Evolutionary conservation across 2,888 invertebrate species (phyloP).

Genomic region (Conistra vaccinii): DNA sequence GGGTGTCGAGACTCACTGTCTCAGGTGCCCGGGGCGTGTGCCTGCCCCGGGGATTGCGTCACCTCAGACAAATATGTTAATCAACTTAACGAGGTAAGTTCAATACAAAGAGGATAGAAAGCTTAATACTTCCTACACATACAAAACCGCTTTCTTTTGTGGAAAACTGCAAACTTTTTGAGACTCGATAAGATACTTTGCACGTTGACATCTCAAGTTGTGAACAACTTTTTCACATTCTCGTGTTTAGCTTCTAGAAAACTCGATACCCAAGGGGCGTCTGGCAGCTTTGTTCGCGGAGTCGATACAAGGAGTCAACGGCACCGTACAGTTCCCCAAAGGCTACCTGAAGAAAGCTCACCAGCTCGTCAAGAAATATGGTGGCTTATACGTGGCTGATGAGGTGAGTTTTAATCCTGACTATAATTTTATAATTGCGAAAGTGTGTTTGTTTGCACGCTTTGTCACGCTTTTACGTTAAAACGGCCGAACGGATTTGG

Average conservation of each 20-base stretch:
- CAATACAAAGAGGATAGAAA: not conserved
- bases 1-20: conserved; percentile 98
- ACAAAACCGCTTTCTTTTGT: not conserved
- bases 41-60: conserved; percentile 92
- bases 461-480: too few relatives aligned
- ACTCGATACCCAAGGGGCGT: conserved; percentile 94
- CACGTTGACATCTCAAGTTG: not conserved
- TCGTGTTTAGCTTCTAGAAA: conserved; percentile 91
- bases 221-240: not conserved
- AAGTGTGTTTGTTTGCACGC: too few relatives aligned
- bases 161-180: not conserved
- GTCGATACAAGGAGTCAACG: conserved; percentile 99
- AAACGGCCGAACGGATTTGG: too few relatives aligned
- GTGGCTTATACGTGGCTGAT: conserved; percentile 97
- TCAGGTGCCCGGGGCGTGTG: conserved; percentile 93
- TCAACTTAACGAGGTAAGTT: conserved; percentile 92
- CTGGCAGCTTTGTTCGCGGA: conserved; percentile 98
- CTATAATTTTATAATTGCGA: too few relatives aligned
- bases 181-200: not conserved
- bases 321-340: conserved; percentile 97
- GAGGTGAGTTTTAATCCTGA: conserved; percentile 92
- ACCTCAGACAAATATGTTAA: conserved; percentile 95
- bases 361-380: conserved; percentile 94
- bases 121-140: not conserved
- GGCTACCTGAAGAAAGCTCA: conserved; percentile 96